phyloP scores from a whole-genome alignment of 2,797 vertebrate species.

The Etheostoma nigrum region DNA sequence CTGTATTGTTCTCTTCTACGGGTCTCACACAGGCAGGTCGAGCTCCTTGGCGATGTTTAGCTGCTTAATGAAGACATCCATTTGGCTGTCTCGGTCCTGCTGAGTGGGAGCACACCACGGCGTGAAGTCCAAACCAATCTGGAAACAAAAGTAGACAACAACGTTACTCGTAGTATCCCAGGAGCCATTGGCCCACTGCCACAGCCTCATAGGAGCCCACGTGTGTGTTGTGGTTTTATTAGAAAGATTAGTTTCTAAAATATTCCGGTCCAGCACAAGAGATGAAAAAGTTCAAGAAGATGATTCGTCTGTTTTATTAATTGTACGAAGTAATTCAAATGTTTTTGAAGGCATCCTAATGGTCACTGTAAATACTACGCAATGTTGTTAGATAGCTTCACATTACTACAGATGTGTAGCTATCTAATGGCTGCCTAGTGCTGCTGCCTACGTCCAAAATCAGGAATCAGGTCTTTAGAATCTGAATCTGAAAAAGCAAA shows the following conservation, averaged over 20 bases:
- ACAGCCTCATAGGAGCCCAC: background rate
- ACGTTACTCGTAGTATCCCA: background rate
- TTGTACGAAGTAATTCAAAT: too few relatives aligned
- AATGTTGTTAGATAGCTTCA: too few relatives aligned
- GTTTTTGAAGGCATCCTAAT: too few relatives aligned
- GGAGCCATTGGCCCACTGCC: background rate
- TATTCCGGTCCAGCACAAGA: background rate
- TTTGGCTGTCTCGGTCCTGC: slow-evolving; percentile 69
- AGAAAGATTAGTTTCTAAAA: background rate
- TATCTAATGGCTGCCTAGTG: too few relatives aligned
- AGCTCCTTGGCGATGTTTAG: slow-evolving; percentile 71
- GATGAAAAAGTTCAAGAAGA: too few relatives aligned
- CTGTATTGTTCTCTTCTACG: background rate
- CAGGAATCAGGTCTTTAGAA: too few relatives aligned
- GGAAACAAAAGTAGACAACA: background rate
- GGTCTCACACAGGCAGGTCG: slow-evolving; percentile 67
- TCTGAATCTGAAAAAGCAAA: too few relatives aligned
- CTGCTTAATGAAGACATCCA: slow-evolving; percentile 67
- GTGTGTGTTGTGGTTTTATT: background rate
- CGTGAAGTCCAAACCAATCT: slow-evolving; percentile 76
- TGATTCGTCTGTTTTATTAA: too few relatives aligned
- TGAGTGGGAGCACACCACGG: slow-evolving; percentile 53
- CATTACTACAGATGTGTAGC: too few relatives aligned
- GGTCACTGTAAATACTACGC: too few relatives aligned
- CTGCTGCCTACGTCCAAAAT: too few relatives aligned